Base-by-base conservation (phyloP, 2,113 vertebrate genomes). In the Holacanthus passer region DNA sequence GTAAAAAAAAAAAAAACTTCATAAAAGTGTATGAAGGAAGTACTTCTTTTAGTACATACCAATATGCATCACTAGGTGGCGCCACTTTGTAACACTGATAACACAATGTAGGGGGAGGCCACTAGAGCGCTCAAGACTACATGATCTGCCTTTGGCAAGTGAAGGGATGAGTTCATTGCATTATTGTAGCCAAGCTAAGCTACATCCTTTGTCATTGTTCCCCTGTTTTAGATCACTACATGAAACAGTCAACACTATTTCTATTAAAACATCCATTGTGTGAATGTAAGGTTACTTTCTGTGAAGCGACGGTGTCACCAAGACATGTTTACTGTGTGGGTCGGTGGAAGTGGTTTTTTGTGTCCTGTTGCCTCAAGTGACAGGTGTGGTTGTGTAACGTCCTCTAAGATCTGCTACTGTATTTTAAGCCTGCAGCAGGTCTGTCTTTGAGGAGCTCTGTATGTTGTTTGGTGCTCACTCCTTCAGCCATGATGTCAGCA, bases 371-470 rank as follows among this genome's bases (percentile, higher is more conserved):
- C 71, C 24, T 63, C 27, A 17, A 79, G 72, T 39, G 71, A 79
- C 81, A 90, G 81, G 87, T 91, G 81, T 81, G 77, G 77, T 60
- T 81, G 70, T 77, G 56, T 82, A 80, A 75, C 48, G 56, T 64
- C 62, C 3, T 1, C 31, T 75, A n/a, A 59, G 43, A 32, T 50
- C 65, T 76, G 45, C 13, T 71, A 17, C 32, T 77, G 56, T 83
- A 76, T 87, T 78, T 84, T 43, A 82, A 50, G 41, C 50, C n/a
- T 45, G 12, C 70, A 64, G 56, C 53, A 19, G 22, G 20, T 31
- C 59, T 64, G 60, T 43, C 48, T 52, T 73, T 72, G 70, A 77
- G 12, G 58, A 29, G 59, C 62, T 41, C 29, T 12, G 6, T 24
- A 24, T 35, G 75, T 37, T 60, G 62, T 31, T 16, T 45, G 53